Base-by-base conservation (phyloP, 2,113 vertebrate genomes). In the Lophius piscatorius region DNA sequence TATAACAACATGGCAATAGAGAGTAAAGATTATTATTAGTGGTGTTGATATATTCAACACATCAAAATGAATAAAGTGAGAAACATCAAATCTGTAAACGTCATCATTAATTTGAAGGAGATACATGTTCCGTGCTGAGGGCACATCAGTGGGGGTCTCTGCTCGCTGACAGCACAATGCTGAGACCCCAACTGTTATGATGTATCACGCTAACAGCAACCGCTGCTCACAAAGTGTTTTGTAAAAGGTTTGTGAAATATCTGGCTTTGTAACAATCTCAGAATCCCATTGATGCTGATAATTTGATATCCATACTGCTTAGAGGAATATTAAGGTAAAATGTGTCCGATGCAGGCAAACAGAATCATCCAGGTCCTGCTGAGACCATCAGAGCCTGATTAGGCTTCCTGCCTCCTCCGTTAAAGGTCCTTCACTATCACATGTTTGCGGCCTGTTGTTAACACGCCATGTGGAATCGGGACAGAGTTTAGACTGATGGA, bases 291-390 rank as follows among this genome's bases (percentile, higher is more conserved):
- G 38, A 67, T 49, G 21, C 13, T 21, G 0, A 18, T 38, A 26
- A 48, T 51, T 31, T 18, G 20, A 62, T 40, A 20, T 46, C 41
- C 35, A 40, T 57, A 39, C 40, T 39, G 69, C 78, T 73, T 59
- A 42, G 63, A 56, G 63, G 68, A 45, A 24, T 58, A 11, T 45
- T 29, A 12, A 21, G 23, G 0, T 28, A 34, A 50, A 67, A 62
- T 21, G 34, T 39, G 14, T 31, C 20, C 46, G 38, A 22, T 40
- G 38, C 16, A 47, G 9, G 9, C 45, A 16, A 18, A 24, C 18
- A 39, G 40, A 46, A 29, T 18, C 42, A 5, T 4, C 47, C 8
- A 1, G 36, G 18, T 36, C 47, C 39, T 47, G 59, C 72, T 72
- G 52, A 65, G 46, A 40, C 3, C 4, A 28, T 20, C 1, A 16